Base-by-base conservation (phyloP, 2,797 vertebrate genomes). In the Muraenolepis orangiensis region DNA sequence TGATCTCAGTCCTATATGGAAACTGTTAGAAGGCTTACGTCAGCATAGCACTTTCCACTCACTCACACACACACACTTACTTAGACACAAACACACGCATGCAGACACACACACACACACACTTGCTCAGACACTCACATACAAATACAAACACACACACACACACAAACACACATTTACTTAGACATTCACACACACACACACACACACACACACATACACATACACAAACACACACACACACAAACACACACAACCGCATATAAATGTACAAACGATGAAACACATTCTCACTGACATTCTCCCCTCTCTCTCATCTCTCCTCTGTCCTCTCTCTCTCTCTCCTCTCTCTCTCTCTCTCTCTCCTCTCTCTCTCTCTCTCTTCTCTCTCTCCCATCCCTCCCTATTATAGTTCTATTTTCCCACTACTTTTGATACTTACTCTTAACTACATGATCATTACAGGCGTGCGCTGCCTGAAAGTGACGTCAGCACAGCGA, bases 11-110 rank as follows among this genome's bases (percentile, higher is more conserved):
- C 88, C 89, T 90, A 84, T 80, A 91, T 91, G 92, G 93, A 92
- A 93, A 93, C 91, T 91, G 87, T 92, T 90, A 90, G 85, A 84
- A 89, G 78, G 77, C 75, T 91, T 91, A 91, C 89, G 88, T 90
- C 88, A 92, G 82, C 82, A 74, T 61, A 4, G 75, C 73, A 11
- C 81, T 89, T 90, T 89, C 89, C 87, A 88, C 78, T 87, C 16
- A 0, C 79, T 75, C 74, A 70, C 83, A 78, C 69, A 67, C 77
- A 61, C 75, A 30, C 72, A 51, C 76, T 42, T 75, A 75, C 78
- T 70, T 75, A 74, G 74, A 57, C 70, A 67, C 34, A 70, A 76
- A 30, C 30, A 64, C 64, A 82, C 30, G 8, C 74, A 18, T n/a
- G n/a, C n/a, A n/a, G n/a, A n/a, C 69, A 30, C 79, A 74, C 68